Conservation (phyloP, 1,140 invertebrate genomes). For the Pinna nobilis region DNA sequence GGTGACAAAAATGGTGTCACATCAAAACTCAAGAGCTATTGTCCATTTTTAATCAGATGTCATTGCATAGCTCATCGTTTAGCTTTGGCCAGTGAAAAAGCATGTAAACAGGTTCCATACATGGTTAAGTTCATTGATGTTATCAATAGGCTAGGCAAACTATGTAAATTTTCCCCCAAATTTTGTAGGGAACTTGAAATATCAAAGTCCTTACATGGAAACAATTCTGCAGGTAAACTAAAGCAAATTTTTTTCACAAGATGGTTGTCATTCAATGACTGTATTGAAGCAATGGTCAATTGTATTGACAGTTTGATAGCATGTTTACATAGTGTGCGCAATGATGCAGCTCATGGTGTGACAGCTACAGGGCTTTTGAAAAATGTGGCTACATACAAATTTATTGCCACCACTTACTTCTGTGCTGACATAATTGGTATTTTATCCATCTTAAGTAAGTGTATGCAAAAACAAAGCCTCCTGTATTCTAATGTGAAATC, state of each 20-base stretch:
- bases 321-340: too few species aligned
- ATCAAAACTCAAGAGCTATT: background rate
- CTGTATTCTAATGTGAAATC: too few species aligned
- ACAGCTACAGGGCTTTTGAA: too few species aligned
- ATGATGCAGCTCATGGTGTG: too few species aligned
- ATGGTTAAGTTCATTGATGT: background rate
- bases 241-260: constrained; percentile 1
- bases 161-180: constrained; percentile 1
- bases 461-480: too few species aligned
- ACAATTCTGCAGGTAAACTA: background rate
- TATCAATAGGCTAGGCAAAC: constrained; percentile 3
- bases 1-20: background rate
- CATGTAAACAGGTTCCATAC: background rate
- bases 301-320: too few species aligned
- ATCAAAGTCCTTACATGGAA: background rate
- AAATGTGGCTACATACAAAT: too few species aligned
- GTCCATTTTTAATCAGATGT: background rate
- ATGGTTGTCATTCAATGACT: too few species aligned
- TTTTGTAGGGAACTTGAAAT: background rate
- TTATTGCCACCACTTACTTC: too few species aligned
- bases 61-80: background rate
- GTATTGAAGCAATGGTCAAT: too few species aligned
- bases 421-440: too few species aligned
- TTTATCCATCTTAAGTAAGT: too few species aligned
- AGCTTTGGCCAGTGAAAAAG: constrained; percentile 3